A percentile compares a stretch with the other conserved stretches of the same genome.
Conservation (phyloP, 2,797 vertebrate species). For the Cottoperca gobio region DNA sequence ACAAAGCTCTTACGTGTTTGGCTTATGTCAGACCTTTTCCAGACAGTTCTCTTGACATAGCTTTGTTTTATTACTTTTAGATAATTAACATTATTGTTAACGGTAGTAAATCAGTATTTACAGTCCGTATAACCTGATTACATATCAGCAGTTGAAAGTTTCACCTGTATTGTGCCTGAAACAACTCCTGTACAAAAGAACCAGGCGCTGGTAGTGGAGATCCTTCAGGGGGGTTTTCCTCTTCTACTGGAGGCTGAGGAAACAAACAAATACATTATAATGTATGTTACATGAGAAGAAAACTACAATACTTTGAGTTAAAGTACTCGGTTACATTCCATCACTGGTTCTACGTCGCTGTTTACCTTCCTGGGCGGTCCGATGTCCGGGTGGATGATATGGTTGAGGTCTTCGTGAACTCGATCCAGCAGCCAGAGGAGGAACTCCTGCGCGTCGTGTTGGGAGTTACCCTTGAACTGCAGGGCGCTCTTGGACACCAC, state of each 20-base stretch:
- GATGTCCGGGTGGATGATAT: conserved; percentile 85
- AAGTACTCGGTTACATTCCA: too few species aligned
- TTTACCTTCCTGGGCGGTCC: conserved; percentile 89
- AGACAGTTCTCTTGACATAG: background rate
- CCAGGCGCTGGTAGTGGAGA: conserved; percentile 92
- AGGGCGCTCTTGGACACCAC: conserved; percentile 96
- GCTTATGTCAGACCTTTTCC: background rate
- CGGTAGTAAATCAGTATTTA: background rate
- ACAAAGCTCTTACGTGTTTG: background rate
- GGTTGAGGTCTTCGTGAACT: conserved; percentile 97
- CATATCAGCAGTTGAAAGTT: background rate
- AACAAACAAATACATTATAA: background rate
- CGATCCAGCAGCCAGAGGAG: conserved; percentile 97
- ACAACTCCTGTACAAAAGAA: conserved; percentile 98
- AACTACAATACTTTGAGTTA: too few species aligned
- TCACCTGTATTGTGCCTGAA: conserved; percentile 99
- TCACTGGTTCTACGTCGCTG: background rate
- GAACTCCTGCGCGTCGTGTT: conserved; percentile 98
- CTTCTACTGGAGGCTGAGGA: conserved; percentile 89
- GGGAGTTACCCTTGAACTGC: conserved; percentile 96
- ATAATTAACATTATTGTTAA: background rate
- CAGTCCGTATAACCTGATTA: background rate
- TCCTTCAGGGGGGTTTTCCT: conserved; percentile 90
- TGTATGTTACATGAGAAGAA: background rate
- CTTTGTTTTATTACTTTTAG: background rate